phyloP scores from a whole-genome alignment of 2,113 vertebrate genomes.

The Camelus dromedarius region DNA sequence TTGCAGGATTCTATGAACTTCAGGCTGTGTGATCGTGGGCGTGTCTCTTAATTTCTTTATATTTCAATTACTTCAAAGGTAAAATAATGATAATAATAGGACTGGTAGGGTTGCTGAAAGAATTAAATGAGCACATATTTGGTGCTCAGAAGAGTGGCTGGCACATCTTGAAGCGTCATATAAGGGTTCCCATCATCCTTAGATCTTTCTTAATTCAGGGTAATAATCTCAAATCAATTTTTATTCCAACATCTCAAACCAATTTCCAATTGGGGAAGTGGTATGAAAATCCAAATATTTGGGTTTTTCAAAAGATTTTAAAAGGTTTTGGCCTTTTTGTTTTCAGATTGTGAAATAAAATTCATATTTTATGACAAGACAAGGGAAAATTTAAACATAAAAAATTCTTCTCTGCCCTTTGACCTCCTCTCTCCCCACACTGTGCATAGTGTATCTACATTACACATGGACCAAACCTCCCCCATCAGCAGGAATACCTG shows the following conservation, averaged over 20 bases:
- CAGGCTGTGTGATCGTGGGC: neutral
- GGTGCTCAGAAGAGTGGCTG: neutral
- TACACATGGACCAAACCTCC: no score
- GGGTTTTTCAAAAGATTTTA: neutral
- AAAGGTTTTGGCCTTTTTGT: neutral
- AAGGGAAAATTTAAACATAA: no score
- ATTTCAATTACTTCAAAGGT: neutral
- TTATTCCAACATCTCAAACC: neutral
- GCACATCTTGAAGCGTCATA: neutral
- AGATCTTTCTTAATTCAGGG: neutral
- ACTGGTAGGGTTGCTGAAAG: neutral
- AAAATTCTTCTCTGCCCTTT: no score
- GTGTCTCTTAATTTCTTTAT: neutral
- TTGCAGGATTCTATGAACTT: neutral
- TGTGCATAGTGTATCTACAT: no score
- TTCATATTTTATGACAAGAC: no score
- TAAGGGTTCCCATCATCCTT: neutral
- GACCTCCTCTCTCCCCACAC: no score
- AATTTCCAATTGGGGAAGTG: neutral
- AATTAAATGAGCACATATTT: neutral
- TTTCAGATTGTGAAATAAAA: neutral
- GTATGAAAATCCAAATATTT: neutral
- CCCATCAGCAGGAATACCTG: no score
- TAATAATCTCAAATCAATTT: neutral
- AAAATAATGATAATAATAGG: neutral